Evolutionary conservation across 1,140 invertebrate genomes (phyloP), one percentile per base, ranked within the genome.

Genomic region (Plectrocnemia conspersa): DNA sequence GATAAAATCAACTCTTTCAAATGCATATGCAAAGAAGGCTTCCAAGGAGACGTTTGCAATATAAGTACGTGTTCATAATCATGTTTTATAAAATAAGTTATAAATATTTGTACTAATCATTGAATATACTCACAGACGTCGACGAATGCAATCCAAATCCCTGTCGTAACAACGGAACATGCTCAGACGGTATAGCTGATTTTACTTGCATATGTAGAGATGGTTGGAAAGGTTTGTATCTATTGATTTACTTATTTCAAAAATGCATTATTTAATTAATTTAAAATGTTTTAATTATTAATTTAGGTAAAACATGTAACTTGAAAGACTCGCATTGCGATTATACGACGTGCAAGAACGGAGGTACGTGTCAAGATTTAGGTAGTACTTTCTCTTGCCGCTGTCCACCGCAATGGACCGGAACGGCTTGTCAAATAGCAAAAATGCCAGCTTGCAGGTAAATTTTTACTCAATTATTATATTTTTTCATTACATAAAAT

Each of bases 91-190:
- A 53, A 54, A 36, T 38, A 15, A 22, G 9, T 29, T 9, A 49
- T 52, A 49, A n/a, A 48, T 27, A 36, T 6, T 16, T 16, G 3
- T 42, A 53, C 41, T 52, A 22, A 41, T 58, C 10, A 52, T 3
- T 48, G 13, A 16, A 54, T 23, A 38, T 56, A 11, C 59, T 70
- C 75, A 23, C 71, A 85, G 88, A 93, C 67, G 83, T 90, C 15
- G 82, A 94, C 68, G 91, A 93, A 64, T 93, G 90, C 67, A 73
- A 72, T 45, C 77, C 77, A 33, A 77, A 79, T 64, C 85, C 87
- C 21, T 91, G 89, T 63, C 79, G 79, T 54, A 88, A 89, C 65
- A 87, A 86, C 54, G 85, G 81, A 23, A 87, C 83, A 27, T 91
- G 89, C 68, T 75, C 81, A 18, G 86, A 90, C 68, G 78, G 77